Base-by-base conservation (phyloP, 2,797 vertebrate genomes). In the Anguilla anguilla region DNA sequence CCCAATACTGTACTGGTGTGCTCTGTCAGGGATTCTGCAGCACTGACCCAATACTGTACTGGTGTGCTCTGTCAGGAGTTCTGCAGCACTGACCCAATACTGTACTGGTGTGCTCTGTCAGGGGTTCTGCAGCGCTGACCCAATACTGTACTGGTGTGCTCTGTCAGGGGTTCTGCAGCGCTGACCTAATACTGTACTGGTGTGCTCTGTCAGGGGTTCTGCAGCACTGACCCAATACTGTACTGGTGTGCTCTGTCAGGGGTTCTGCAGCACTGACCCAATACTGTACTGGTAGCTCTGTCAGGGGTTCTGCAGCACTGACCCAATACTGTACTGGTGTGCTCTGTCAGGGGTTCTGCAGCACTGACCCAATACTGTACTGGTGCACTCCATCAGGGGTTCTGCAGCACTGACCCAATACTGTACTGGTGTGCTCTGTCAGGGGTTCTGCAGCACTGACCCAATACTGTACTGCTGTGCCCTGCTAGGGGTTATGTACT, bases 401-500 rank as follows among this genome's bases (percentile, higher is more conserved):
- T 6, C 15, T 61, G 15, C 61, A 77, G 28, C 39, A 6, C 31
- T 35, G 72, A 77, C 10, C 31, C 13, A 35, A 77, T 19, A 77
- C 31, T 17, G 31, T 35, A 35, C 11, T 77, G 39, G 77, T 9
- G 4, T 19, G 43, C 39, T 81, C 43, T 46, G 43, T 46, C 43
- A 46, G 43, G 43, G 43, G 43, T 46, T 46, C 43, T 46, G 43
- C 43, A 46, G 43, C 43, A 46, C 43, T 46, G 43, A 46, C 43
- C 43, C 43, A 46, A 46, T 69, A 15, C 53, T 67, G 81, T 31
- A 35, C 46, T 64, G 46, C 13, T 53, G 86, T 77, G 53, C 25
- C 0, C 67, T 46, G 19, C 59, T 15, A 55, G 22, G 22, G 57
- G 61, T 81, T 59, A 74, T 74, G 83, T 46, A 95, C 97, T 96